Evolutionary conservation across 2,888 invertebrate species (phyloP).

Genomic region (Orgyia antiqua): DNA sequence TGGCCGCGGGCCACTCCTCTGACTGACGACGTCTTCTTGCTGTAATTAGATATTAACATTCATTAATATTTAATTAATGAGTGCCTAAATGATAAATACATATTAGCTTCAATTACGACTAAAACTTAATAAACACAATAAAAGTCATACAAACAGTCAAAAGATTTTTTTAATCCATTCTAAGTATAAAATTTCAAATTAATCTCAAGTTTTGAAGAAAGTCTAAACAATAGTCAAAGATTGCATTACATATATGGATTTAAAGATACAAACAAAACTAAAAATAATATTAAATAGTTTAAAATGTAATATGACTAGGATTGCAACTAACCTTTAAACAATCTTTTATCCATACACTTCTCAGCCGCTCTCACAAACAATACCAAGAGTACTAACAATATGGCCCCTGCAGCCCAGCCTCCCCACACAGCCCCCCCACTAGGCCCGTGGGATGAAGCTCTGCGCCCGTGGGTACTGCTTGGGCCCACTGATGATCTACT

Average conservation of each 20-base stretch:
- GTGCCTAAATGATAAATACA: too few species aligned
- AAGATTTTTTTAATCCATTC: too few species aligned
- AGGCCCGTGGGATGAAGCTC: conserved; percentile 4
- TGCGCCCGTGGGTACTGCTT: not conserved
- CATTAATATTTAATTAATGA: not conserved
- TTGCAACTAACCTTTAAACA: conserved; percentile 41
- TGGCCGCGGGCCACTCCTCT: conserved; percentile 44
- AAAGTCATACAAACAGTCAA: too few species aligned
- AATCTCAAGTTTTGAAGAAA: too few species aligned
- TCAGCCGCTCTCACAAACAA: conserved; percentile 44
- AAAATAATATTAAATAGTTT: too few species aligned
- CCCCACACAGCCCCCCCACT: conserved; percentile 10
- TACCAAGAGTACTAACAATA: conserved; percentile 41
- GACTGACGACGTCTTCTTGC: conserved; percentile 21
- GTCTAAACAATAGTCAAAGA: too few species aligned
- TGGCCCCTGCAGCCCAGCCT: conserved; percentile 44
- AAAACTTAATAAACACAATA: too few species aligned
- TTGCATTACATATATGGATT: too few species aligned
- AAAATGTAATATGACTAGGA: too few species aligned
- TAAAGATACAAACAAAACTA: too few species aligned
- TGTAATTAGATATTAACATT: conserved; percentile 10
- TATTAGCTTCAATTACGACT: too few species aligned
- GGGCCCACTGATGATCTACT: not conserved
- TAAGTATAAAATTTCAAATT: too few species aligned
- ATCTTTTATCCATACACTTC: conserved; percentile 36